Conservation (phyloP, 1,140 invertebrate genomes). For the Leptopilina clavipes region DNA sequence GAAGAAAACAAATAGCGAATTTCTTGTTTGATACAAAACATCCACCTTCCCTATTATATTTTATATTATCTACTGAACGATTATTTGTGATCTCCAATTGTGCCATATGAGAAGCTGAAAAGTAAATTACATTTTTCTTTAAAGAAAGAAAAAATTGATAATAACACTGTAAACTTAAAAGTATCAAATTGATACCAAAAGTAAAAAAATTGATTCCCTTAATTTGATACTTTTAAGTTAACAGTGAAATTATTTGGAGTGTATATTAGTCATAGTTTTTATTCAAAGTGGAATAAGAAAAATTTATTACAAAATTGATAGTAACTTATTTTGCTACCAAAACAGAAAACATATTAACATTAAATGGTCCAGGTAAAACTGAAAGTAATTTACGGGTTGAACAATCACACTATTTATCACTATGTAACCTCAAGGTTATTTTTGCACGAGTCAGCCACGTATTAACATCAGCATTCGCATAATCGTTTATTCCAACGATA, state of each 20-base stretch:
- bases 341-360: not conserved
- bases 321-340: too few species aligned
- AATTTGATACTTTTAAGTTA: too few species aligned
- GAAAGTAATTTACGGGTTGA: not conserved
- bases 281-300: too few species aligned
- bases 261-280: too few species aligned
- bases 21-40: constrained; percentile 66
- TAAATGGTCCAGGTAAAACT: constrained; percentile 13
- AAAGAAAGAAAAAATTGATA: not conserved
- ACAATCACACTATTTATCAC: constrained; percentile 18
- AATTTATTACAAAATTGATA: too few species aligned
- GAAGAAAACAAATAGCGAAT: constrained; percentile 53
- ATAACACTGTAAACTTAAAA: too few species aligned
- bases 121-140: not conserved
- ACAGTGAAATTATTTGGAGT: too few species aligned
- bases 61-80: constrained; percentile 57
- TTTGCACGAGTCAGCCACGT: constrained; percentile 24
- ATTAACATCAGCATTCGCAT: constrained; percentile 46
- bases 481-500: constrained; percentile 41
- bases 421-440: constrained; percentile 48
- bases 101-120: constrained; percentile 61
- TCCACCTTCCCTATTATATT: constrained; percentile 61
- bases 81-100: constrained; percentile 50
- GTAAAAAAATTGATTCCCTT: too few species aligned
- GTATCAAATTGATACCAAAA: too few species aligned